Conservation (phyloP, 2,888 invertebrate species). For the Caenorhabditis sp. region DNA sequence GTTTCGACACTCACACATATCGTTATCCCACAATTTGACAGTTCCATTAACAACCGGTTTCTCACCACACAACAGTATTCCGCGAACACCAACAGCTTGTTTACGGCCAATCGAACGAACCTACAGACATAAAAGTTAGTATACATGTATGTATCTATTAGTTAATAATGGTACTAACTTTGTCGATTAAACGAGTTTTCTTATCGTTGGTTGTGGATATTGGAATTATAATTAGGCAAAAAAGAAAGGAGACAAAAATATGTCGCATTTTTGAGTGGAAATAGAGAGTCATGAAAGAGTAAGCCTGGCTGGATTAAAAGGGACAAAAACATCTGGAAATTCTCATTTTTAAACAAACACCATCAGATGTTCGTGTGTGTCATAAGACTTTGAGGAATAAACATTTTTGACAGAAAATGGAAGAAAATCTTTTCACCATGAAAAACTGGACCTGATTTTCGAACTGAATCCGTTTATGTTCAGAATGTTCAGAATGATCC, state of each 20-base stretch:
- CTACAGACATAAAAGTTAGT: not conserved
- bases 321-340: not conserved
- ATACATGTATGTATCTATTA: too few relatives aligned
- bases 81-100: constrained; percentile 41
- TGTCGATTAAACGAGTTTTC: constrained; percentile 20
- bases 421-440: too few relatives aligned
- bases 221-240: not conserved
- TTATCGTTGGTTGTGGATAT: not conserved
- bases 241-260: constrained; percentile 1
- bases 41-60: constrained; percentile 31
- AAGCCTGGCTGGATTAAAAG: not conserved
- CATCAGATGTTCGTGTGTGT: not conserved
- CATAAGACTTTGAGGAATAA: not conserved
- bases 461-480: too few relatives aligned
- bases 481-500: too few relatives aligned
- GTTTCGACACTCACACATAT: constrained; percentile 16
- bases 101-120: constrained; percentile 36
- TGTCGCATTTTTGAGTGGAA: not conserved
- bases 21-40: constrained; percentile 51
- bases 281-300: not conserved
- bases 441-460: too few relatives aligned
- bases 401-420: too few relatives aligned
- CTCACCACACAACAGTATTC: constrained; percentile 39
- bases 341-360: not conserved
- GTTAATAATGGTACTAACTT: constrained; percentile 2